Percentiles rank a stretch among this genome's conserved stretches.
These are phyloP conservation scores for Piaya cayana DNA, from an alignment of 2,113 vertebrate species.

Conservation along the genomic window DNA sequence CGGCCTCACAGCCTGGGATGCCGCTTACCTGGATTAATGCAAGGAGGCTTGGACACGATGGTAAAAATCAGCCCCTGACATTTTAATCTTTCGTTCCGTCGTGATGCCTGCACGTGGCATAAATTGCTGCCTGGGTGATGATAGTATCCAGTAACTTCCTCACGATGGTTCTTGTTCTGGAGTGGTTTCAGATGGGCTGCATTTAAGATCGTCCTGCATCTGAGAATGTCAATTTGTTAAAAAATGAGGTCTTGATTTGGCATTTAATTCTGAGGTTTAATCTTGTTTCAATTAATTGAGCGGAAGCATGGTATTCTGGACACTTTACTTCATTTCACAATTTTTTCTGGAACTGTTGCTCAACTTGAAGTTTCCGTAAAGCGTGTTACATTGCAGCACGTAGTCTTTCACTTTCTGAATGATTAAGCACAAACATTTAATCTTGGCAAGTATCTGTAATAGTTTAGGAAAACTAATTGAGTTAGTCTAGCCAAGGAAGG, in stretches of 20 bases:
- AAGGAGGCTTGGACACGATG: neutral
- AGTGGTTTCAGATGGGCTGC: neutral
- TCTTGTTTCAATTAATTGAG: slow-evolving; percentile 1
- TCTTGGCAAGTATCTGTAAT: slow-evolving; percentile 44
- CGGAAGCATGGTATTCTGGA: neutral
- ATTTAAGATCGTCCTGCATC: neutral
- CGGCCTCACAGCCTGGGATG: neutral
- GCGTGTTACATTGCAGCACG: neutral
- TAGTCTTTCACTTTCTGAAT: slow-evolving; percentile 63
- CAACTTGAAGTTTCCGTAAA: slow-evolving; percentile 48
- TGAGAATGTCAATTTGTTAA: neutral
- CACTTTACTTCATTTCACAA: slow-evolving; percentile 45
- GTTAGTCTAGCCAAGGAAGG: slow-evolving; percentile 21
- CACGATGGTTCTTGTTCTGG: neutral
- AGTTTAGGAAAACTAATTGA: slow-evolving; percentile 42
- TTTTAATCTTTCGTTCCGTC: neutral
- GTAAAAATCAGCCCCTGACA: neutral
- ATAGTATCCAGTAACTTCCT: slow-evolving; percentile 37
- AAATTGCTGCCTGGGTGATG: neutral
- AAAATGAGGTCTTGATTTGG: slow-evolving; percentile 26
- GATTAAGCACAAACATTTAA: slow-evolving; percentile 60
- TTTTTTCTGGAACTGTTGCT: slow-evolving; percentile 42
- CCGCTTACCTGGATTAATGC: neutral
- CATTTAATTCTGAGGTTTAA: neutral
- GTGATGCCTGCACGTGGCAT: neutral